A percentile compares a stretch with the other conserved stretches of the same genome.
phyloP scores from a whole-genome alignment of 2,113 vertebrate species.

The Vulpes lagopus region DNA sequence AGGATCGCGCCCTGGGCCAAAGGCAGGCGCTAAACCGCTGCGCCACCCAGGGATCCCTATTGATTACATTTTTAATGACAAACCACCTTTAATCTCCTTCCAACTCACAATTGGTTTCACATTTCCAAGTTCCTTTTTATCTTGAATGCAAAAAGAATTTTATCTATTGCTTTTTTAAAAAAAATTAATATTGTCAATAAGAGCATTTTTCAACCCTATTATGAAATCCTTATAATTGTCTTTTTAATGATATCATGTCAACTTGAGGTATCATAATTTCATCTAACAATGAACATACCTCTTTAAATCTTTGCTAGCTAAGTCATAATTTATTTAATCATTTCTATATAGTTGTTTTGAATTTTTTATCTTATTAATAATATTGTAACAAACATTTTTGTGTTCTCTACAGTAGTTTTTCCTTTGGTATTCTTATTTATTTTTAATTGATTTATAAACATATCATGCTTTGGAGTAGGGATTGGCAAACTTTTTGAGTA shows the following conservation, averaged over 20 bases:
- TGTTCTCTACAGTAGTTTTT: neutral
- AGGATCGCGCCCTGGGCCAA: no score
- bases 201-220: neutral
- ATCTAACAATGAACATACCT: neutral
- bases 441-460: conserved; percentile 30
- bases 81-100: neutral
- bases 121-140: conserved; percentile 17
- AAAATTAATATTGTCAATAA: neutral
- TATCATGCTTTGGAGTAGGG: neutral
- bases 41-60: neutral
- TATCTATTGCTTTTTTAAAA: neutral
- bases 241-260: neutral
- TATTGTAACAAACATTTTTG: neutral
- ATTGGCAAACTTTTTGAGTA: neutral
- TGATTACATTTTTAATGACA: conserved; percentile 25
- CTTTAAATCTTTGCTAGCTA: neutral
- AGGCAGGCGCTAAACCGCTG: no score
- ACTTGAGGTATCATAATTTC: neutral
- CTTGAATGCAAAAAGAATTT: neutral
- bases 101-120: neutral
- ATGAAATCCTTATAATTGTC: neutral
- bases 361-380: neutral
- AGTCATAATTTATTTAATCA: neutral
- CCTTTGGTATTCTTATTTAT: conserved; percentile 35
- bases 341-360: neutral